Evolutionary conservation across 2,888 invertebrate genomes (phyloP), one percentile per base, ranked within the genome.

Genomic region (Tenthredo livida): DNA sequence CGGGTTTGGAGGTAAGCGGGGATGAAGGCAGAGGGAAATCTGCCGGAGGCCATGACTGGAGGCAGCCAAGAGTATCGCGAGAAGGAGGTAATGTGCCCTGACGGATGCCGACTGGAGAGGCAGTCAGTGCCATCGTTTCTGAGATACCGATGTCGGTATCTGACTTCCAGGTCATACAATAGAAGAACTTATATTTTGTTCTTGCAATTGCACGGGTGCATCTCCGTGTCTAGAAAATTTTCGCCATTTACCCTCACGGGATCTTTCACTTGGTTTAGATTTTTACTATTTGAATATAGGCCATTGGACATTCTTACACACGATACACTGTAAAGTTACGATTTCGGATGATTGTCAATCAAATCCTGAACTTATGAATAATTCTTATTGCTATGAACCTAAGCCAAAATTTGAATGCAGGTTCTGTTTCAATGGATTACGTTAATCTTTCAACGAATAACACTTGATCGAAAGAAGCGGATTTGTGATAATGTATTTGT

Each of bases 61-160:
- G 50, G 72, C 78, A 85, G 61, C 85, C 84, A 70, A 84, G 86
- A 33, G 78, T 43, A 58, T 78, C 77, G 72, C 77, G 85, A 84
- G 85, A 50, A 47, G 50, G 75, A 86, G 84, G 90, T 90, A 91
- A 91, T 90, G 89, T 89, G 88, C 87, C 87, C 88, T 91, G 91
- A 91, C 90, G 90, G 91, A 90, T 91, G 89, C 89, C 88, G 88
- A 87, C 87, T 89, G 89, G 88, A 84, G 88, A 88, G 70, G 77
- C 80, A 80, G 40, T 77, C 80, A 80, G 61, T 80, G 80, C 88
- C 86, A 86, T 88, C 86, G 86, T 90, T 89, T 89, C 87, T 87
- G 91, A 87, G 90, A 88, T 90, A 88, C 86, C 87, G 61, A 61
- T 25, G 17, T 61, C 80, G 58, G 80, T 80, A 80, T 40, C 80